Evolutionary conservation across 2,888 invertebrate species (phyloP), one percentile per base, ranked within the genome.

Genomic region (Achlya flavicornis): DNA sequence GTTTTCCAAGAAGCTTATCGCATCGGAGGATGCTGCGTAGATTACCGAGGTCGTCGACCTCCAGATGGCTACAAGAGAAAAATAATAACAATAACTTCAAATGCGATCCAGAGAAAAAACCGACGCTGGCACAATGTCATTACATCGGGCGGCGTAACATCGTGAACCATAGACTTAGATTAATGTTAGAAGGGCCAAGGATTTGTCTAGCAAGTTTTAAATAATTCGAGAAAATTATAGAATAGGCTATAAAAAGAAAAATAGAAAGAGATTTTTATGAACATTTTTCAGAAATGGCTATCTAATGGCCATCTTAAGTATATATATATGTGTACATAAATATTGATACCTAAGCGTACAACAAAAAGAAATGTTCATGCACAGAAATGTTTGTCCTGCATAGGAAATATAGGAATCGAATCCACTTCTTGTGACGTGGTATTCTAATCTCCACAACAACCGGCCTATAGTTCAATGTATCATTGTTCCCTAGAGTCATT

Each of bases 71-170:
- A 83, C 80, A 79, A 84, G 85, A 90, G 87, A 87, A 86, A 85
- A 89, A 91, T 91, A 91, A 92, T 92, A 92, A 93, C 90, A 92
- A 92, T 91, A 92, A 91, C 89, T 83, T 89, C 91, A 91, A 92
- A 93, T 84, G 87, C 86, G 86, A 89, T 87, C 84, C 81, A 76
- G 84, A 90, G 89, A 92, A 92, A 93, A 93, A 90, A 87, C 87
- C 77, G 79, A 78, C 81, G 85, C 83, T 85, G 83, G 86, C 86
- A 86, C 87, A 90, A 85, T 92, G 92, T 93, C 93, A 93, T 93
- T 93, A 93, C 84, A 80, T 81, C 79, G 78, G 68, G 80, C 77
- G 80, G 81, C 74, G 75, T 74, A 84, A 79, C 87, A 84, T 87
- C 89, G 86, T 87, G 85, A 77, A 68, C 83, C 81, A 82, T 78